Evolutionary conservation across 2,113 vertebrate species (phyloP), one percentile per base, ranked within the genome.

Genomic region (Hemibagrus wyckioides): DNA sequence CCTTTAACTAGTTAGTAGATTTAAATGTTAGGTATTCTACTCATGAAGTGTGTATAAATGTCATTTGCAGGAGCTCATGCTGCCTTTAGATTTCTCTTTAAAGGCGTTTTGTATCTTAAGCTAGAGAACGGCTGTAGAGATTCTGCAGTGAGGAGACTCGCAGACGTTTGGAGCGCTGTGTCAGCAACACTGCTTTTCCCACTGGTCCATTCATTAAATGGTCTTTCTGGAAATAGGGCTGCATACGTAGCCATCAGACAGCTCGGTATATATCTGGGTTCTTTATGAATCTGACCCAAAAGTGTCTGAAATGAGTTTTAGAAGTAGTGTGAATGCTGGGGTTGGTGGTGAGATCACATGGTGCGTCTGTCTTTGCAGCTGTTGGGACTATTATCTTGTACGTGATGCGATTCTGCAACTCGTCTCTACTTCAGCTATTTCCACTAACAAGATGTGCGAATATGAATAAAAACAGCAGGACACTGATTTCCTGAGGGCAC

Each of bases 211-310:
- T 88, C 87, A 87, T 90, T 89, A 89, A 86, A 88, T 90, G 88
- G 71, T 88, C 86, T 92, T 91, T 50, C 92, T 90, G 76, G 91
- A 88, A 92, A 91, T 87, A 67, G 61, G 19, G 67, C n/a, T 30
- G 19, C 48, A 88, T 56, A 63, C 10, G 30, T 87, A 54, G 85
- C 59, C 52, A 52, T 9, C 52, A 85, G 52, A 91, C 82, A 87
- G 87, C 57, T 50, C 83, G 65, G 75, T 87, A 89, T 87, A 89
- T 87, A 88, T 86, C 83, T 84, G 82, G 41, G 57, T 91, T 91
- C 77, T 87, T 91, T 77, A 89, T 88, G 88, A 90, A 87, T 86
- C 65, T 91, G 84, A 90, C 85, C 83, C 82, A 75, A 88, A 92
- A 91, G 90, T 86, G 88, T 11, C 28, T 88, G 11, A 17, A 90